A percentile compares a stretch with the other conserved stretches of the same genome.
These are phyloP conservation scores for Phania funesta DNA, from an alignment of 2,888 invertebrate species.

Conservation along the genomic window DNA sequence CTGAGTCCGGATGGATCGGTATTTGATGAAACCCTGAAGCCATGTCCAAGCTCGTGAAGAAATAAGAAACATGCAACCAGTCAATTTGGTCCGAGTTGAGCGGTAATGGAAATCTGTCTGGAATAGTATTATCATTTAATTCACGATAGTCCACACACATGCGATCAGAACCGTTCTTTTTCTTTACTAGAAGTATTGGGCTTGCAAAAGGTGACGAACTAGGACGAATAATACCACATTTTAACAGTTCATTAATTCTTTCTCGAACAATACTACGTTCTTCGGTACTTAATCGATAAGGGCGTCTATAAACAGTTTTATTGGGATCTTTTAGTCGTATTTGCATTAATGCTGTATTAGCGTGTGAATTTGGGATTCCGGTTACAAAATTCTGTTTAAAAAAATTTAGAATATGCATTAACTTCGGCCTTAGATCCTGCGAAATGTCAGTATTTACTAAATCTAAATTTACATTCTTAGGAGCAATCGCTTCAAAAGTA, in stretches of 20 bases:
- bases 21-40: neutral
- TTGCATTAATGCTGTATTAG: no score
- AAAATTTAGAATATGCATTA: no score
- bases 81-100: neutral
- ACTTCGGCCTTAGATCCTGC: no score
- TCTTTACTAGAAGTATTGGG: neutral
- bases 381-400: no score
- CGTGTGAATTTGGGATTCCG: no score
- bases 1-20: neutral
- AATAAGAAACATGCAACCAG: neutral
- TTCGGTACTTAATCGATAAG: slow-evolving; percentile 1
- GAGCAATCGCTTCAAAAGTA: no score
- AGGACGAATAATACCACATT: neutral
- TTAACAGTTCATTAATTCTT: neutral
- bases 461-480: neutral
- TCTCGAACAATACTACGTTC: slow-evolving; percentile 7
- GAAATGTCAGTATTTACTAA: no score
- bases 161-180: neutral
- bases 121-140: slow-evolving; percentile 1
- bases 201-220: no score
- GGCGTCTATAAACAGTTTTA: neutral
- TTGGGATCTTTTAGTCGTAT: neutral
- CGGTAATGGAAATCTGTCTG: neutral
- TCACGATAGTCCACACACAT: neutral
- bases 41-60: neutral